Base-by-base conservation (phyloP, 2,113 vertebrate genomes). In the Octodon degus region DNA sequence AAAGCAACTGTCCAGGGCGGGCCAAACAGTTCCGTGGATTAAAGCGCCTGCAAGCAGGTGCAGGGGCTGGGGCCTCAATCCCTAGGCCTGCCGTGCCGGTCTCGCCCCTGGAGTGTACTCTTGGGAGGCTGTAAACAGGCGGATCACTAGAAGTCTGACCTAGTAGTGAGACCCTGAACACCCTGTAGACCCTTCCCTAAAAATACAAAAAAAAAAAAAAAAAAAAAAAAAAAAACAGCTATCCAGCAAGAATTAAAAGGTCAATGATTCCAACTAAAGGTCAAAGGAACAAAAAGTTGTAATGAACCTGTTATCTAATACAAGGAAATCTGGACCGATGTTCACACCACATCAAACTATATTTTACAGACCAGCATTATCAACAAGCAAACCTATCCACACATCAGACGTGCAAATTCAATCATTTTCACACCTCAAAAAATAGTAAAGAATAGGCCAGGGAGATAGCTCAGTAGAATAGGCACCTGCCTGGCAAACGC, bases 371-470 rank as follows among this genome's bases (percentile, higher is more conserved):
- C 40, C n/a, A 95, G n/a, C 14, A 74, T 55, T 90, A 67, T 95
- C 83, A 94, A 89, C 43, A 50, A 96, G 47, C 65, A 93, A 96
- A 93, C n/a, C 53, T 22, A 93, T 72, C 67, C 67, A 65, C 8
- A 70, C 14, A 7, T 84, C 91, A 89, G 34, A 89, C 76, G 88
- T 13, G 37, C 63, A 96, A 97, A 97, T 91, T 84, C 34, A 89
- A 94, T 58, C 96, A 86, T 88, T 86, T 97, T 90, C 92, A 96
- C 55, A 96, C 77, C 89, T 90, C 86, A 92, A 50, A 90, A 96
- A 92, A 53, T 9, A 90, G 67, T 96, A 92, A 62, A 89, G 65
- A 43, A 43, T 43, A 6, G 43, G 43, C 43, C 43, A 43, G 43
- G 4, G 5, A 43, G 43, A 43, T 43, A 43, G 43, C 6, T 43